Base-by-base conservation (phyloP, 2,888 invertebrate genomes). In the Xylota segnis region DNA sequence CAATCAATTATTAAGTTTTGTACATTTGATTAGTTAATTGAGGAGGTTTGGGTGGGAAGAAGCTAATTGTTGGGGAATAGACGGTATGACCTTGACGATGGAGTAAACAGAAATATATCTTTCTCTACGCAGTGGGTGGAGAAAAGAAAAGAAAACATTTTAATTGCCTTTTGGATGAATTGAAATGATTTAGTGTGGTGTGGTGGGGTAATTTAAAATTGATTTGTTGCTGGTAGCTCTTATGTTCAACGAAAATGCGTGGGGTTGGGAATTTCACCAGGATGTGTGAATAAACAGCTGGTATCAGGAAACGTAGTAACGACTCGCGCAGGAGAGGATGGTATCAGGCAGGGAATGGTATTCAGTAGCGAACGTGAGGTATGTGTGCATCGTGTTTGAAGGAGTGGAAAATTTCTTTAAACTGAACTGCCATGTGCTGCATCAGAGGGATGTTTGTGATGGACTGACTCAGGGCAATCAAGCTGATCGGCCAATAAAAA, bases 171-270 rank as follows among this genome's bases (percentile, higher is more conserved):
- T 54, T 29, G 7, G 37, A 18, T 34, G 10, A 9, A 34, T n/a
- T 2, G 23, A n/a, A 58, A 4, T 12, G 32, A 5, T 29, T 54
- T 14, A 52, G 23, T 52, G n/a, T 5, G 37, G 4, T 18, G 10
- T 37, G 18, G n/a, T 5, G 37, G 4, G 37, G 10, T 37, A 37
- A 32, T 56, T 56, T 56, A 7, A 29, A 56, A 56, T 56, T 56
- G 56, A 56, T 56, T 56, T 56, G 16, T 16, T 56, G 32, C n/a
- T 29, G n/a, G 56, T 0, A 56, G 56, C 32, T 32, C 14, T 9
- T 56, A 14, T n/a, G n/a, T 56, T 32, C 32, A 6, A 32, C 14
- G 9, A 14, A 29, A 4, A 16, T 14, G 14, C n/a, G 52, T 23
- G 27, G 23, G 52, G 27, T 5, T 14, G 14, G 5, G 4, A 14